phyloP scores from a whole-genome alignment of 2,888 invertebrate species.

The Stratiomys singularior region DNA sequence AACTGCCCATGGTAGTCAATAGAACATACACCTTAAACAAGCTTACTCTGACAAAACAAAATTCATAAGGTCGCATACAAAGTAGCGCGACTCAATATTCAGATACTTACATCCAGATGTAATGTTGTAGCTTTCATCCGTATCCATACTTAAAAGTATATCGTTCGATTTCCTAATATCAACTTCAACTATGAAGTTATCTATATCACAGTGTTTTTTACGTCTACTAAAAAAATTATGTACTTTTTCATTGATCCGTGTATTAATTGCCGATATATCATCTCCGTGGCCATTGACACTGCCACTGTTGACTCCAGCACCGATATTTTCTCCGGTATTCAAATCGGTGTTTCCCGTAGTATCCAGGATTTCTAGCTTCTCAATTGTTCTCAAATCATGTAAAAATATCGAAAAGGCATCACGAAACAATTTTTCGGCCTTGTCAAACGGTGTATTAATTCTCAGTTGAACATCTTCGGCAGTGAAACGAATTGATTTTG shows the following conservation, averaged over 20 bases:
- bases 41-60: too few relatives aligned
- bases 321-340: not conserved
- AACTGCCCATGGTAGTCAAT: too few relatives aligned
- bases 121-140: constrained; percentile 81
- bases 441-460: constrained; percentile 59
- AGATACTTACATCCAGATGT: constrained; percentile 67
- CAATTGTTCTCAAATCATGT: constrained; percentile 61
- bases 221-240: constrained; percentile 52
- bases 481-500: constrained; percentile 70
- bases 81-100: too few relatives aligned
- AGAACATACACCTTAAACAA: too few relatives aligned
- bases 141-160: constrained; percentile 71
- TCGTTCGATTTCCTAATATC: constrained; percentile 69
- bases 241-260: constrained; percentile 47
- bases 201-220: constrained; percentile 59
- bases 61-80: too few relatives aligned
- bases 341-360: not conserved
- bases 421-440: constrained; percentile 59
- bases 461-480: constrained; percentile 60
- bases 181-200: constrained; percentile 64
- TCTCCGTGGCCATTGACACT: constrained; percentile 1
- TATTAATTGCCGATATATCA: constrained; percentile 40
- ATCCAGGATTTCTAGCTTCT: constrained; percentile 57
- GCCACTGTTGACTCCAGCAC: not conserved
- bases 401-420: constrained; percentile 61